Evolutionary conservation across 2,797 vertebrate genomes (phyloP).

Genomic region (Tenualosa thibaudeaui): DNA sequence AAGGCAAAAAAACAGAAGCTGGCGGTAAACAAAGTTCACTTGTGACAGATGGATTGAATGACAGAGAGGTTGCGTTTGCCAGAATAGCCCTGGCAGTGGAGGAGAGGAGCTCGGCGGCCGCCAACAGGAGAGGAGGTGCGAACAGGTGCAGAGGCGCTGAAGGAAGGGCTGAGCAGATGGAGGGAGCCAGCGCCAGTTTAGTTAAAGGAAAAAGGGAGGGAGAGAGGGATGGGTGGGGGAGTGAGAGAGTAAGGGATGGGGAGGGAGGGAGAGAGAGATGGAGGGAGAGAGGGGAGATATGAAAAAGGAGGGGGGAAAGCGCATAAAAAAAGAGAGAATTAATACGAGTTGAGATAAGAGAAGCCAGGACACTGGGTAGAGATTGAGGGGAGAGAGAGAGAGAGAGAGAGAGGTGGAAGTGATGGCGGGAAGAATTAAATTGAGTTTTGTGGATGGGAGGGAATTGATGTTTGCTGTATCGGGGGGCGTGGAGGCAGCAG

Average conservation of each 20-base stretch:
- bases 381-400: conserved; percentile 67
- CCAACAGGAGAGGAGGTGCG: conserved; percentile 99
- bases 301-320: conserved; percentile 78
- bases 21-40: conserved; percentile 99
- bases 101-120: conserved; percentile 90
- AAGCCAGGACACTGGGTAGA: conserved; percentile 83
- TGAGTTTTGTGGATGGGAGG: conserved; percentile 52
- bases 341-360: conserved; percentile 72
- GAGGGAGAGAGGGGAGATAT: conserved; percentile 54
- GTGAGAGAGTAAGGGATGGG: conserved; percentile 83
- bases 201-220: conserved; percentile 96
- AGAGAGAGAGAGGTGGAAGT: conserved; percentile 27
- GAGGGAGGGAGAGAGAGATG: conserved; percentile 49
- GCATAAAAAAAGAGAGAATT: conserved; percentile 74
- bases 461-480: conserved; percentile 21
- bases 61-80: conserved; percentile 99
- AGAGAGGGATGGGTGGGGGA: conserved; percentile 67
- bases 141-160: conserved; percentile 99
- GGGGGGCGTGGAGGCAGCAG: conserved; percentile 43
- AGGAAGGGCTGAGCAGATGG: conserved; percentile 99
- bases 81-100: conserved; percentile 99
- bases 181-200: conserved; percentile 99
- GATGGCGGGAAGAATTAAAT: conserved; percentile 58
- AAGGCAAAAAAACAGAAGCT: conserved; percentile 91
- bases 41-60: conserved; percentile 99